phyloP scores from a whole-genome alignment of 2,888 invertebrate species.

The Strigamia transsilvanica region DNA sequence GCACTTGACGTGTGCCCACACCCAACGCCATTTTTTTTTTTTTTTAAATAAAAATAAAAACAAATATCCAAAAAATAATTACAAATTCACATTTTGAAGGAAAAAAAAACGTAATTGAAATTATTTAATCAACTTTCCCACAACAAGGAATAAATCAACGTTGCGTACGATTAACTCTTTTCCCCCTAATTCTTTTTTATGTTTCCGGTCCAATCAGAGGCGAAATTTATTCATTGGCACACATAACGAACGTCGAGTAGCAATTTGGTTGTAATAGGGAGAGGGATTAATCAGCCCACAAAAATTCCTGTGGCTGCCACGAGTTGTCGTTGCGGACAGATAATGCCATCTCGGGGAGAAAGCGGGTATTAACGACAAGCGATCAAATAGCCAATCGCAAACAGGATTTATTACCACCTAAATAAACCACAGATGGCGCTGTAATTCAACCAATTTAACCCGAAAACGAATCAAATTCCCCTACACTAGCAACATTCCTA shows the following conservation, averaged over 20 bases:
- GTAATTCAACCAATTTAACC: not conserved
- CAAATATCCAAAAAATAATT: too few species aligned
- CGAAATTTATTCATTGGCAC: constrained; percentile 44
- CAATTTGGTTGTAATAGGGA: constrained; percentile 39
- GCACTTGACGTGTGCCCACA: not conserved
- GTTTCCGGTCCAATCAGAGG: constrained; percentile 31
- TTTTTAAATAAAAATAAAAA: constrained; percentile 2
- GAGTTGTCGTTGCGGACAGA: not conserved
- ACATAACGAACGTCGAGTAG: constrained; percentile 33
- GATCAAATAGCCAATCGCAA: not conserved
- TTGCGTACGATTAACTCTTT: constrained; percentile 1
- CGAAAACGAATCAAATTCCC: not conserved
- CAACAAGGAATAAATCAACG: constrained; percentile 10
- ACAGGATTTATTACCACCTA: not conserved
- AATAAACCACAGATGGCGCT: not conserved
- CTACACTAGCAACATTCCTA: not conserved
- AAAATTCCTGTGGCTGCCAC: constrained; percentile 35
- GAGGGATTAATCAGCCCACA: constrained; percentile 46
- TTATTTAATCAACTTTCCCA: constrained; percentile 9
- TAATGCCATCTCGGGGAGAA: not conserved
- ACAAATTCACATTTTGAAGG: too few species aligned
- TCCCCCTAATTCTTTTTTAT: constrained; percentile 20
- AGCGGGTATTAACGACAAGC: not conserved
- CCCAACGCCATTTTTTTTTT: not conserved
- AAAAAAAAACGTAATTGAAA: not conserved